Conservation (phyloP, 2,113 vertebrate species). For the Phalacrocorax carbo region DNA sequence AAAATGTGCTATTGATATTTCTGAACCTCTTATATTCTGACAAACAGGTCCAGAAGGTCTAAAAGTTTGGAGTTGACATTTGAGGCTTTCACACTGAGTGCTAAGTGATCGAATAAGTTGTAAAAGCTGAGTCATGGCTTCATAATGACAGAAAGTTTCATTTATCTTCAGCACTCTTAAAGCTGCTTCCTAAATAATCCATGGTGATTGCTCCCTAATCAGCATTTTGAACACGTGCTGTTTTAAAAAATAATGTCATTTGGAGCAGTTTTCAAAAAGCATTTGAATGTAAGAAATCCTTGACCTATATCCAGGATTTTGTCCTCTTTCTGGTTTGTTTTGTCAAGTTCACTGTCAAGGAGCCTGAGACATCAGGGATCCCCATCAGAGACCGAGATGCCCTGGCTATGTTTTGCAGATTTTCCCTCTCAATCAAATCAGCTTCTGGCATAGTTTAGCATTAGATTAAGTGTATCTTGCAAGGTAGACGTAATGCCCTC, state of each 20-base stretch:
- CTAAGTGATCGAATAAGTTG: neutral
- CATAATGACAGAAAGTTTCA: neutral
- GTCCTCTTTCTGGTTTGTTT: neutral
- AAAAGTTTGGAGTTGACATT: neutral
- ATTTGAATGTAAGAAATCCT: neutral
- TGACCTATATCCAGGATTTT: neutral
- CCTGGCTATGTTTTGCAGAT: neutral
- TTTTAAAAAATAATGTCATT: neutral
- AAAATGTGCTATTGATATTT: neutral
- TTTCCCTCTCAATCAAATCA: neutral
- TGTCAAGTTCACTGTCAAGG: neutral
- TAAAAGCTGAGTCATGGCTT: neutral
- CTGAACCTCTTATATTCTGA: neutral
- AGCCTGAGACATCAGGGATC: neutral
- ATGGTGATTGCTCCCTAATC: neutral
- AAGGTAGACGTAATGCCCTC: neutral
- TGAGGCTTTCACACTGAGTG: neutral
- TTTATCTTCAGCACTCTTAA: neutral
- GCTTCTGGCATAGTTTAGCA: neutral
- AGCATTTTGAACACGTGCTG: neutral
- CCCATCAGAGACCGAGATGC: neutral
- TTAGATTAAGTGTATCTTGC: neutral
- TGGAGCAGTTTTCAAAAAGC: neutral
- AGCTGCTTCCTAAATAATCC: neutral
- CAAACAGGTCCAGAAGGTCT: conserved; percentile 3